Conservation (phyloP, 1,140 invertebrate genomes). For the Drosophila athabasca region DNA sequence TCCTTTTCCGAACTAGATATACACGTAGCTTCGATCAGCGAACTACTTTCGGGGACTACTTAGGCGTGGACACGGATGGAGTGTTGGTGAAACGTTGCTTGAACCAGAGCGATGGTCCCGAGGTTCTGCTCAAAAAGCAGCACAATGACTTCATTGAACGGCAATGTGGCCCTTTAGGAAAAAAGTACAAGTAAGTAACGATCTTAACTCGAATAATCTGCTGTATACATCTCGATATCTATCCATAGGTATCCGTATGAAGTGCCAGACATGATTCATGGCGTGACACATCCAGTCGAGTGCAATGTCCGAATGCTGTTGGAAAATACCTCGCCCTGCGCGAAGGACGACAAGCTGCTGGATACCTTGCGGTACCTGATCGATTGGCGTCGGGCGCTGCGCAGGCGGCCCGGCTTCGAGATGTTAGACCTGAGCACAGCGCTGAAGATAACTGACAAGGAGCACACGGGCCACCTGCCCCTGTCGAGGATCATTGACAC, state of each 20-base stretch:
- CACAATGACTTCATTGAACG: constrained; percentile 70
- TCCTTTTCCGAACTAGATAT: constrained; percentile 42
- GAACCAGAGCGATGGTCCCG: constrained; percentile 39
- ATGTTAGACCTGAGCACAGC: constrained; percentile 43
- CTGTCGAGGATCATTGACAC: constrained; percentile 42
- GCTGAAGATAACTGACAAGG: constrained; percentile 50
- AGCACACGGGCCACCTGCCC: constrained; percentile 41
- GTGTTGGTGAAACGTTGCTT: constrained; percentile 56
- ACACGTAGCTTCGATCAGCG: constrained; percentile 31
- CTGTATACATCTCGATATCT: background rate
- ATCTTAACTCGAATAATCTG: no score
- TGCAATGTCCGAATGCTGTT: constrained; percentile 53
- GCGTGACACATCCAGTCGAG: constrained; percentile 15
- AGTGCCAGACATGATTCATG: constrained; percentile 35
- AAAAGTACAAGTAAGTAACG: constrained; percentile 46
- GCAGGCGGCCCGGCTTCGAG: constrained; percentile 42
- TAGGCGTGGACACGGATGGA: constrained; percentile 26
- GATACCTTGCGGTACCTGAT: constrained; percentile 58
- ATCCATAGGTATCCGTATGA: constrained; percentile 37
- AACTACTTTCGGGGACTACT: constrained; percentile 26
- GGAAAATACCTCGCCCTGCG: constrained; percentile 42
- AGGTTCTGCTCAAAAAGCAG: constrained; percentile 63
- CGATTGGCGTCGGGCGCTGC: constrained; percentile 48
- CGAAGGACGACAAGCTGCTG: constrained; percentile 20
- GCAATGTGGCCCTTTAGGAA: constrained; percentile 48